Percentiles rank a stretch among this genome's conserved stretches.
Evolutionary conservation across 1,140 invertebrate genomes (phyloP).

Genomic region (Magallana ariakensis): DNA sequence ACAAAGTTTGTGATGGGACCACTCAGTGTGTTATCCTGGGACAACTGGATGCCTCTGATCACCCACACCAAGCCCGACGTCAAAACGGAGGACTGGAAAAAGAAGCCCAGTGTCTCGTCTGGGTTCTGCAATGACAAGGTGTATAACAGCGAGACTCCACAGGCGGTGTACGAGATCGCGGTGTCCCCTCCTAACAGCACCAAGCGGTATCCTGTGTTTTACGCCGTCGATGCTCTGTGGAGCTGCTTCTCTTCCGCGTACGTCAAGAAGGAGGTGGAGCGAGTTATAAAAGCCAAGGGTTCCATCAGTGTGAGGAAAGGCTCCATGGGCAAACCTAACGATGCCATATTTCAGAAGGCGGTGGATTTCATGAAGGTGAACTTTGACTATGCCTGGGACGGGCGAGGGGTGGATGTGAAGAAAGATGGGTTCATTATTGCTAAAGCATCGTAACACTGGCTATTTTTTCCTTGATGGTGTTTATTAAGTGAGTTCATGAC

Average conservation of each 20-base stretch:
- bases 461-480: not conserved
- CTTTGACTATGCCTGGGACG: constrained; percentile 59
- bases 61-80: constrained; percentile 35
- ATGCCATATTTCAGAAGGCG: constrained; percentile 42
- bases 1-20: constrained; percentile 55
- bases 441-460: constrained; percentile 8
- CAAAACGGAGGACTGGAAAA: constrained; percentile 47
- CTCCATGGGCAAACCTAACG: constrained; percentile 35
- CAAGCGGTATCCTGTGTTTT: constrained; percentile 53
- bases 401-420: constrained; percentile 34
- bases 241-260: constrained; percentile 39
- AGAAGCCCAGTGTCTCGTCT: constrained; percentile 40
- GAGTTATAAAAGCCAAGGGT: constrained; percentile 54
- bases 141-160: not conserved
- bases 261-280: constrained; percentile 44
- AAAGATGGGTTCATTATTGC: constrained; percentile 54
- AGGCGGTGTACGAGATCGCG: constrained; percentile 53
- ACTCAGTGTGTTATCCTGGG: constrained; percentile 48
- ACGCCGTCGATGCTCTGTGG: constrained; percentile 17
- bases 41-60: constrained; percentile 46
- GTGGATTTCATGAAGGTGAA: constrained; percentile 50
- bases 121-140: constrained; percentile 51
- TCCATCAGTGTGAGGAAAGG: constrained; percentile 48
- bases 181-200: constrained; percentile 51
- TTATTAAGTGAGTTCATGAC: not conserved